Base-by-base conservation (phyloP, 2,113 vertebrate species). In the Cebus imitator region DNA sequence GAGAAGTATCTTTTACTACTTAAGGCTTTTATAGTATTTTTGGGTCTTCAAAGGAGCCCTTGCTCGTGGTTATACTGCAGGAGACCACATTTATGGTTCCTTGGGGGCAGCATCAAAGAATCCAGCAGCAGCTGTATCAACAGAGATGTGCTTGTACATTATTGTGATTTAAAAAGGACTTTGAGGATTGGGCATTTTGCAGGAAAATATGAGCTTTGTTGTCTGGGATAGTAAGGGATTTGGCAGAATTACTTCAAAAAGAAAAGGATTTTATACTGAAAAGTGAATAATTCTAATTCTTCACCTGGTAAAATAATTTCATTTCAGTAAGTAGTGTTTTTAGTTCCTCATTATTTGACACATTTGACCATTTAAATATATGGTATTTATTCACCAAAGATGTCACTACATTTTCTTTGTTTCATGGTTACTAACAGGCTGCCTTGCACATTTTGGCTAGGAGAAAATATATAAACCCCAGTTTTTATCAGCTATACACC, bases 201-300 rank as follows among this genome's bases (percentile, higher is more conserved):
- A 35, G 30, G 23, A 21, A 50, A 87, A 66, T 75, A 84, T 16
- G 75, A 40, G 61, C 58, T 91, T 84, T 75, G 52, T 94, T 97
- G 30, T 93, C 21, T 95, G n/a, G 11, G 92, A n/a, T 64, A 95
- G 50, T 81, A 93, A 93, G n/a, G 50, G 20, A 84, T 95, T 96
- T 96, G 78, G 30, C 45, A 94, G 83, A 91, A 37, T 55, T 94
- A 78, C 48, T 90, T 94, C 13, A 89, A 93, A 95, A 90, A 96
- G 37, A 88, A 96, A 85, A 94, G 23, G 18, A 30, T 78, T 97
- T 96, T 95, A 4, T 55, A 82, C n/a, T 92, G 45, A 91, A 91
- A 94, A 95, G 58, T 85, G 27, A 52, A 88, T 48, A 94, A 84
- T 18, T 97, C 35, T 91, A 76, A 13, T 95, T 94, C 32, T 73